These are phyloP conservation scores for Lanius collurio DNA, from an alignment of 2,113 vertebrate genomes.

Conservation along the genomic window DNA sequence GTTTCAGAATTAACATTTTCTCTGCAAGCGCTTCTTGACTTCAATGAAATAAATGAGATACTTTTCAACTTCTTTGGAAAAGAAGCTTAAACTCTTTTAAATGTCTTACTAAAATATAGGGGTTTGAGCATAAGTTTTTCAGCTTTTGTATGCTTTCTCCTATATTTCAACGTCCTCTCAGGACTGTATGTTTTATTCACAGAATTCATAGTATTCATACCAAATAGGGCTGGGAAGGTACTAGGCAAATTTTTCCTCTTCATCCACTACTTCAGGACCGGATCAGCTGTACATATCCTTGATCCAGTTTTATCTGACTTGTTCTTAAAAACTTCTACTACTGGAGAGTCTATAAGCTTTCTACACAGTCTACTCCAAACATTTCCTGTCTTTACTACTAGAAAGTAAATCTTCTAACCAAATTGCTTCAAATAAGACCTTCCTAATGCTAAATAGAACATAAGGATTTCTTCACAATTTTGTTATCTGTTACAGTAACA, in stretches of 20 bases:
- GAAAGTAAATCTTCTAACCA: background rate
- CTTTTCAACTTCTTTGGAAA: background rate
- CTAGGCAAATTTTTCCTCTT: background rate
- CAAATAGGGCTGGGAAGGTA: background rate
- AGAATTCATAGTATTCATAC: background rate
- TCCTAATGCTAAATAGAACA: background rate
- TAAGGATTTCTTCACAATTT: background rate
- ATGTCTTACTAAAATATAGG: background rate
- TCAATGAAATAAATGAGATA: background rate
- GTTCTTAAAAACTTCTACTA: background rate
- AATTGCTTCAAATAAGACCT: background rate
- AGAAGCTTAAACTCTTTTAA: background rate
- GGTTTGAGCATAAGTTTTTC: background rate
- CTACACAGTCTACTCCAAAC: background rate
- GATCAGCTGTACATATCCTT: background rate
- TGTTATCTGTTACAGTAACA: background rate
- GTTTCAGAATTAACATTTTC: background rate
- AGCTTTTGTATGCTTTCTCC: background rate
- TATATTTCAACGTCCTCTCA: background rate
- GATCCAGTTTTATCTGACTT: background rate
- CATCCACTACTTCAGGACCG: background rate
- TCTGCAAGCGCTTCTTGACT: background rate
- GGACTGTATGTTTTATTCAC: background rate
- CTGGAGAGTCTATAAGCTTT: background rate
- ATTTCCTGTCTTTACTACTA: background rate